phyloP scores from a whole-genome alignment of 2,113 vertebrate species.

The Serilophus lunatus region DNA sequence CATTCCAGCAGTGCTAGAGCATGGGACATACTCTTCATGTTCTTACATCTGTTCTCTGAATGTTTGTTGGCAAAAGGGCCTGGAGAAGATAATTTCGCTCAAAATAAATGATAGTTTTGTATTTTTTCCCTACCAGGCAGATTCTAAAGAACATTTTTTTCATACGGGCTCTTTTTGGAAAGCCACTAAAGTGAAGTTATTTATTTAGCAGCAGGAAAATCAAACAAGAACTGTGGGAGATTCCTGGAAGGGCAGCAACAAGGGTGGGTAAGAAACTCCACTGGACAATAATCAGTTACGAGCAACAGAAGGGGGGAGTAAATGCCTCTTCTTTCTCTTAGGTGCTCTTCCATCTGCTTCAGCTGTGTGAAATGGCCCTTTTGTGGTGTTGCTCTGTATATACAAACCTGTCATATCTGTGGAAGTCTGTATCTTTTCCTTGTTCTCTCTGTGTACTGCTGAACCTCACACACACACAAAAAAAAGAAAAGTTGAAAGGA shows the following conservation, averaged over 20 bases:
- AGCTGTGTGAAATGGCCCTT: neutral
- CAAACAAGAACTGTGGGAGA: neutral
- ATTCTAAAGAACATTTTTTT: neutral
- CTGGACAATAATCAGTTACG: rapidly evolving
- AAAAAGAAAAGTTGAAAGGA: neutral
- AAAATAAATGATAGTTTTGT: neutral
- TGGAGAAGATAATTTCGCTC: neutral
- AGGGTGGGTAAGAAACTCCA: neutral
- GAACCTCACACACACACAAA: neutral
- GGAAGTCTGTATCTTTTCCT: neutral
- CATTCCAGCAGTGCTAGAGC: neutral
- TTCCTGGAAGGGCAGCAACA: neutral
- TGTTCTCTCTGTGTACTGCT: neutral
- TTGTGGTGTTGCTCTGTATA: neutral
- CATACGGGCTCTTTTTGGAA: neutral
- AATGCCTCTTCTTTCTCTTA: neutral
- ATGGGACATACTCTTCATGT: neutral
- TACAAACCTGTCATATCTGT: neutral
- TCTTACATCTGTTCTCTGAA: neutral
- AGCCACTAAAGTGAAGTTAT: neutral
- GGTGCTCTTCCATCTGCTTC: neutral
- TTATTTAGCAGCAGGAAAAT: neutral
- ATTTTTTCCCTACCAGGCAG: neutral
- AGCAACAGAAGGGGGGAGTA: neutral
- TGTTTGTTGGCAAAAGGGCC: neutral